These are phyloP conservation scores for Apotomis turbidana DNA, from an alignment of 2,888 invertebrate genomes.

Conservation along the genomic window DNA sequence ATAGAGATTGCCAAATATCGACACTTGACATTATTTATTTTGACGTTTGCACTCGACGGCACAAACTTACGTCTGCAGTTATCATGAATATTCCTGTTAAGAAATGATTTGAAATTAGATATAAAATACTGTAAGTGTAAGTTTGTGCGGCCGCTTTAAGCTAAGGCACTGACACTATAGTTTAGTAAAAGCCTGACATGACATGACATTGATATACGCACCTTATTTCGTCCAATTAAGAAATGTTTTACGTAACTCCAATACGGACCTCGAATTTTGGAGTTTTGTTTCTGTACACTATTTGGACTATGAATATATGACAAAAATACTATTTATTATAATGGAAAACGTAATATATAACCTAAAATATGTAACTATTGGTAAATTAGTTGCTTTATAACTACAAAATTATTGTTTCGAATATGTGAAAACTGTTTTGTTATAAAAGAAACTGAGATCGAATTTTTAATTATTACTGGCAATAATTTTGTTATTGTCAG, in stretches of 20 bases:
- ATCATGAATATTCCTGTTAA: not conserved
- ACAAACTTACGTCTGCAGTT: conserved; percentile 9
- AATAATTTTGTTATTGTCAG: conserved; percentile 11
- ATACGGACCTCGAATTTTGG: conserved; percentile 15
- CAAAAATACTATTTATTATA: conserved; percentile 36
- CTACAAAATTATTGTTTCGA: conserved; percentile 29
- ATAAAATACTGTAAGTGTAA: not conserved
- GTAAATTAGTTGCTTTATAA: conserved; percentile 32
- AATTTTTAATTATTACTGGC: conserved; percentile 11
- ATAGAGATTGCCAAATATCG: conserved; percentile 39
- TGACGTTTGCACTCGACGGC: conserved; percentile 31
- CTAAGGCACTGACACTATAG: conserved; percentile 27
- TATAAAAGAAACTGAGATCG: not conserved
- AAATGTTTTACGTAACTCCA: conserved; percentile 30
- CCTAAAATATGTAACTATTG: conserved; percentile 37
- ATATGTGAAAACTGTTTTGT: conserved; percentile 2
- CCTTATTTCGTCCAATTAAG: conserved; percentile 33
- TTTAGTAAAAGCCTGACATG: conserved; percentile 26
- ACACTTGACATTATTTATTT: conserved; percentile 40
- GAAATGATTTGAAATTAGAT: not conserved
- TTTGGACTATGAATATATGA: conserved; percentile 32
- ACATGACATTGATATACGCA: conserved; percentile 31
- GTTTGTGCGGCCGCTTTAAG: conserved; percentile 15
- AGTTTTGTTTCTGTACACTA: conserved; percentile 21
- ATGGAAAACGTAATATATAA: conserved; percentile 41